These are phyloP conservation scores for Pseudoips prasinana DNA, from an alignment of 2,888 invertebrate genomes.

Conservation along the genomic window DNA sequence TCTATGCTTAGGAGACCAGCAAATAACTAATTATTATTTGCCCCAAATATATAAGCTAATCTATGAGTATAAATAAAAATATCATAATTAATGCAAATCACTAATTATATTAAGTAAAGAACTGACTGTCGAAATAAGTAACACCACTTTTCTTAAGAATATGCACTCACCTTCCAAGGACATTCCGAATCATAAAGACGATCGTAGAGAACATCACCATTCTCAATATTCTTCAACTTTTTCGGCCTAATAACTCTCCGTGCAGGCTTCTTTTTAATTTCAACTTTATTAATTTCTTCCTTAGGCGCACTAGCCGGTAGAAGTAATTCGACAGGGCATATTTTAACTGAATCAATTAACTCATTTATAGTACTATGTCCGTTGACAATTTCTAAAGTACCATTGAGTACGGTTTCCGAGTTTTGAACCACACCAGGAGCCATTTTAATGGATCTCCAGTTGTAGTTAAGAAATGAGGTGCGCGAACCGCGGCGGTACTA, in stretches of 20 bases:
- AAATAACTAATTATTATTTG: too few relatives aligned
- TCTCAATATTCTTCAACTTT: conserved; percentile 66
- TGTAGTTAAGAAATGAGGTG: conserved; percentile 36
- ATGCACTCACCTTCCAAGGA: conserved; percentile 61
- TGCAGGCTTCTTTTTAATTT: conserved; percentile 38
- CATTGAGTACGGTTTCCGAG: conserved; percentile 49
- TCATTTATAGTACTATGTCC: conserved; percentile 41
- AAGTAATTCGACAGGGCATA: conserved; percentile 49
- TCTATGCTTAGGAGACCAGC: too few relatives aligned
- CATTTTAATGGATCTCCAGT: conserved; percentile 39
- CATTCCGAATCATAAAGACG: conserved; percentile 62
- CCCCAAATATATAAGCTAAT: too few relatives aligned
- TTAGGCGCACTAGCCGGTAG: conserved; percentile 15
- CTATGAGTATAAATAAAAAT: too few relatives aligned
- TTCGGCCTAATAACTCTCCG: conserved; percentile 60
- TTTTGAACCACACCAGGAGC: conserved; percentile 64
- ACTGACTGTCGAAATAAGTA: too few relatives aligned
- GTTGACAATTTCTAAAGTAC: conserved; percentile 35
- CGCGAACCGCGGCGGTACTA: conserved; percentile 58
- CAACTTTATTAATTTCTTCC: conserved; percentile 25
- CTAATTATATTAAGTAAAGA: too few relatives aligned
- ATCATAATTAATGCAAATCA: too few relatives aligned
- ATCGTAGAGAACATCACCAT: conserved; percentile 62
- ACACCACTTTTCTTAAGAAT: too few relatives aligned
- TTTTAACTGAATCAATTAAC: conserved; percentile 34